Base-by-base conservation (phyloP, 2,888 invertebrate species). In the Conistra vaccinii region DNA sequence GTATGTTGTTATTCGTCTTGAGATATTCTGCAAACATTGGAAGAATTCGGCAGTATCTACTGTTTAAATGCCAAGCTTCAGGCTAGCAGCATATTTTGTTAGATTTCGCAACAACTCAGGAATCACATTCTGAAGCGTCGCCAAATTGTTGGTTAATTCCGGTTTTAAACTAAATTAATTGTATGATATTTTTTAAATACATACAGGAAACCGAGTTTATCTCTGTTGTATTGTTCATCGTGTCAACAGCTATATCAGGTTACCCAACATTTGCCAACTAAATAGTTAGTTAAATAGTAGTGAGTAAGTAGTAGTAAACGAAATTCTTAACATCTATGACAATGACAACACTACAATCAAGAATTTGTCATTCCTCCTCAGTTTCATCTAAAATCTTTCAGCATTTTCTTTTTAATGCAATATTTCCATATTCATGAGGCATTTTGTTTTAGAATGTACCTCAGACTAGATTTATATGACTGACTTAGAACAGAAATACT, bases 1-100 rank as follows among this genome's bases (percentile, higher is more conserved):
- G 69, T 88, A 75, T 87, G 88, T 87, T 87, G 83, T 87, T 84
- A 78, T 88, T 86, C 78, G 77, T 72, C 73, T 72, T 67, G 78
- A 76, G 85, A 66, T 63, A 87, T 87, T 88, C 87, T 88, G 81
- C 83, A 87, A 88, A 80, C 69, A 78, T 88, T 84, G 57, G 51
- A 76, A 69, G 69, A 75, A 83, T 82, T 86, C 55, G 45, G 51
- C 23, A 66, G 74, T 72, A 72, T 75, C 63, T 73, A 62, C 74
- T 78, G 60, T 72, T 62, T 63, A 66, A 79, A 80, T 85, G 72
- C 85, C 83, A 82, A 81, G 62, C 58, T 72, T 69, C 53, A 63
- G 58, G 48, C 61, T 73, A 57, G 55, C 73, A 69, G 66, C 48
- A 82, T 12, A 67, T 73, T 78, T 78, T 80, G 48, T 72, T 73